Evolutionary conservation across 2,888 invertebrate genomes (phyloP), one percentile per base, ranked within the genome.

Genomic region (Hirtodrosophila confusa): DNA sequence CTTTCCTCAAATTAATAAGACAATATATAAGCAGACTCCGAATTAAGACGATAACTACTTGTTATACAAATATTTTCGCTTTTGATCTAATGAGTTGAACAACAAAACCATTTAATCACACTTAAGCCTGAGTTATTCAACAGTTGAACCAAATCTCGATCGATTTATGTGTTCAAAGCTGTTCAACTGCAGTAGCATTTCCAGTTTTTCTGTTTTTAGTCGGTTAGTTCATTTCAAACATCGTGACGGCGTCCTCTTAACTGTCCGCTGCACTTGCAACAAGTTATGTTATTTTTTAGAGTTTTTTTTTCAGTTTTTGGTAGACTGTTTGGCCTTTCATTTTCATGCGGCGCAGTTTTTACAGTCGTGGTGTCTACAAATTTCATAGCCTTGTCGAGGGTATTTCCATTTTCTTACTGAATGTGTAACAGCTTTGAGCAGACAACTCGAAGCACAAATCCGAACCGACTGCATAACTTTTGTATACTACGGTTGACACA

Each of bases 291-390:
- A 10, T 53, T 33, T 9, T 49, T 23, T 37, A 54, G 27, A 62
- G 64, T 66, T 45, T 43, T 43, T 29, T 45, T 39, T 33, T 35
- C 43, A 44, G 45, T 65, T 63, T 55, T 68, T 63, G 54, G 57
- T 40, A 58, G 70, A 63, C 73, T 69, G 57, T 80, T 79, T 85
- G 79, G 82, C 83, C 85, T 85, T 85, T 84, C 85, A 74, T 80
- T 85, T 84, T 86, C 72, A 72, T 72, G 71, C 64, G 75, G 69
- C 69, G 65, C 67, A 80, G 69, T 72, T 71, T 57, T 54, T 69
- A 55, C 63, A 54, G 55, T 70, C 54, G 40, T 35, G 31, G 23
- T 54, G 57, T 27, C 17, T 61, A 37, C 37, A 39, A 29, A 23
- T 37, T 31, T 31, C 0, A 31, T 31, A 31, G 27, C 27, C 27